Evolutionary conservation across 2,797 vertebrate genomes (phyloP).

Genomic region (Clamator glandarius): DNA sequence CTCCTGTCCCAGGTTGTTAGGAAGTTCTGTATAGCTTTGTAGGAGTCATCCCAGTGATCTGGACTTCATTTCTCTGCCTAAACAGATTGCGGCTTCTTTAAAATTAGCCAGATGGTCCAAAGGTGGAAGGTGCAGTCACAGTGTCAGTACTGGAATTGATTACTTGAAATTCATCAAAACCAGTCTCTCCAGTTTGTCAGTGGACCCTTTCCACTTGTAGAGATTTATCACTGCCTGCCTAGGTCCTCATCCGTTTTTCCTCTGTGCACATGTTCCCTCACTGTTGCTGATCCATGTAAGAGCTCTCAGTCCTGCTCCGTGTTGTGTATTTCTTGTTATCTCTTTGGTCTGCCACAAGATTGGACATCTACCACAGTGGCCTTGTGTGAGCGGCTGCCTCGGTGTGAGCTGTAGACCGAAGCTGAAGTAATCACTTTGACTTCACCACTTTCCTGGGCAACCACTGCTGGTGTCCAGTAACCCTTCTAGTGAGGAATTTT

Average conservation of each 20-base stretch:
- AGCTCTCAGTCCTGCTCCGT: not conserved
- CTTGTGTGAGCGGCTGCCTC: not conserved
- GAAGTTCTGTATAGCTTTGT: not conserved
- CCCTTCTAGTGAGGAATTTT: no score
- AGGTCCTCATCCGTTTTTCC: not conserved
- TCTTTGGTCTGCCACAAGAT: not conserved
- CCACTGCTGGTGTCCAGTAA: no score
- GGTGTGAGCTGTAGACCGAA: not conserved
- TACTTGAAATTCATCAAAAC: not conserved
- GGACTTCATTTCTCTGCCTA: not conserved
- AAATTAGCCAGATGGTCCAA: not conserved
- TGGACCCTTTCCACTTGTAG: not conserved
- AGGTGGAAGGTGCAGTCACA: not conserved
- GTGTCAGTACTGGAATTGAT: not conserved
- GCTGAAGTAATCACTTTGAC: not conserved
- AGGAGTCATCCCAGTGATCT: not conserved
- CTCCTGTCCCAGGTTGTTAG: not conserved
- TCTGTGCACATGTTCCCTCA: fast-evolving
- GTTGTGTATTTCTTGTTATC: fast-evolving
- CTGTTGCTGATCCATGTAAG: not conserved
- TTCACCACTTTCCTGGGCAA: no score
- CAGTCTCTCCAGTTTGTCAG: not conserved
- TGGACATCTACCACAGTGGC: not conserved
- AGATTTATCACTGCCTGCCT: not conserved
- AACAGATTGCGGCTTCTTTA: not conserved